These are phyloP conservation scores for Euzetes globulus DNA, from an alignment of 2,888 invertebrate genomes.

Conservation along the genomic window DNA sequence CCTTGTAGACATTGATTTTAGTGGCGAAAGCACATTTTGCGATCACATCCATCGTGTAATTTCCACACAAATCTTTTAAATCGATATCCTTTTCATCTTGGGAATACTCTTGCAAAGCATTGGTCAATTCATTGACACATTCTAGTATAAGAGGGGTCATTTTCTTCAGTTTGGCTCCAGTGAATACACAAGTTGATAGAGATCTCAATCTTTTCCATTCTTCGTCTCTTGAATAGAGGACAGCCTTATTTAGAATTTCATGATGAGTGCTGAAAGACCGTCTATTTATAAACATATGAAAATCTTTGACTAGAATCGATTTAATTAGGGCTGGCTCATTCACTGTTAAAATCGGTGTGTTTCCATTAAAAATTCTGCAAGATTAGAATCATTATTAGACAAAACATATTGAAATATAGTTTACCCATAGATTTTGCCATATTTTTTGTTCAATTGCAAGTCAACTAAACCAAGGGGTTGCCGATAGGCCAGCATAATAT, in stretches of 20 bases:
- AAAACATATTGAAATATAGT: too few relatives aligned
- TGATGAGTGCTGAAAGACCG: background rate
- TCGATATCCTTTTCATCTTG: background rate
- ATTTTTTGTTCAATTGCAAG: background rate
- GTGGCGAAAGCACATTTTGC: conserved; percentile 58
- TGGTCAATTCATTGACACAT: background rate
- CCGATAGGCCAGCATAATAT: background rate
- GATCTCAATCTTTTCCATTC: conserved; percentile 9
- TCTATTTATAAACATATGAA: background rate
- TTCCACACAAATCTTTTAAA: conserved; percentile 46
- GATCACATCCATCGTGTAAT: conserved; percentile 57
- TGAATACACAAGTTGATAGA: background rate
- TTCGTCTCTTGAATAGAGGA: background rate
- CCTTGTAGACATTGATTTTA: conserved; percentile 50
- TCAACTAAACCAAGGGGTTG: background rate
- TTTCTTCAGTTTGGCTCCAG: background rate
- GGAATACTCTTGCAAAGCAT: background rate
- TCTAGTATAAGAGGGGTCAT: background rate
- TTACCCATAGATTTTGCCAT: conserved; percentile 20
- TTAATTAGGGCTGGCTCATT: background rate
- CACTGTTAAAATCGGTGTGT: background rate
- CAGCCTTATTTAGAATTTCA: background rate
- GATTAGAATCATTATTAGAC: too few relatives aligned
- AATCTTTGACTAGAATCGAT: background rate
- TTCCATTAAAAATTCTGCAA: background rate